phyloP scores from a whole-genome alignment of 1,140 invertebrate species.

The Pteromalus puparum region DNA sequence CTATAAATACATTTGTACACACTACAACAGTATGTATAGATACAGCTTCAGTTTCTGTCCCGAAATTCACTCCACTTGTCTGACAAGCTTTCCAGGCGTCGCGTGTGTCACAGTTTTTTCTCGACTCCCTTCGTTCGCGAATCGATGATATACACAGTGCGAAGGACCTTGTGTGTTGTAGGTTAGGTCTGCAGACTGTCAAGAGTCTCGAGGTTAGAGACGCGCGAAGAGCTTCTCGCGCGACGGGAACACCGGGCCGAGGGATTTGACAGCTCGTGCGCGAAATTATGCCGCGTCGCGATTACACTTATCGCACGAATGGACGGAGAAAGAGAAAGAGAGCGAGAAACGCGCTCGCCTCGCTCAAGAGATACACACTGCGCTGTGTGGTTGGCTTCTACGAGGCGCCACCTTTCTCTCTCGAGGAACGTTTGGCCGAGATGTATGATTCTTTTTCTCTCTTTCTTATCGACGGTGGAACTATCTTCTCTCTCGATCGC shows the following conservation, averaged over 20 bases:
- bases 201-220: neutral
- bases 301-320: neutral
- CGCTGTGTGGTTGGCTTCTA: neutral
- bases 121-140: too few species aligned
- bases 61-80: too few species aligned
- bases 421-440: neutral
- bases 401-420: neutral
- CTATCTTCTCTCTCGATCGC: neutral
- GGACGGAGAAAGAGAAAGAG: neutral
- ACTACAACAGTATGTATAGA: too few species aligned
- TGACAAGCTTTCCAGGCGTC: neutral
- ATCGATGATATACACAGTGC: neutral
- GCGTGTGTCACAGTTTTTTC: neutral
- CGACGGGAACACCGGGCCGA: neutral
- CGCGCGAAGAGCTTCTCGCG: too few species aligned
- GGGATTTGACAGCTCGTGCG: neutral
- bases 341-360: neutral
- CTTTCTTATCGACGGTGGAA: neutral
- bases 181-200: neutral
- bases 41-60: too few species aligned
- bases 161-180: neutral
- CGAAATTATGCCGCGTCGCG: neutral
- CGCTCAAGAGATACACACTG: constrained; percentile 8
- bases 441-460: neutral
- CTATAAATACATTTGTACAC: too few species aligned